A percentile compares a stretch with the other conserved stretches of the same genome.
Evolutionary conservation across 2,888 invertebrate species (phyloP).

Genomic region (Cephonodes hylas): DNA sequence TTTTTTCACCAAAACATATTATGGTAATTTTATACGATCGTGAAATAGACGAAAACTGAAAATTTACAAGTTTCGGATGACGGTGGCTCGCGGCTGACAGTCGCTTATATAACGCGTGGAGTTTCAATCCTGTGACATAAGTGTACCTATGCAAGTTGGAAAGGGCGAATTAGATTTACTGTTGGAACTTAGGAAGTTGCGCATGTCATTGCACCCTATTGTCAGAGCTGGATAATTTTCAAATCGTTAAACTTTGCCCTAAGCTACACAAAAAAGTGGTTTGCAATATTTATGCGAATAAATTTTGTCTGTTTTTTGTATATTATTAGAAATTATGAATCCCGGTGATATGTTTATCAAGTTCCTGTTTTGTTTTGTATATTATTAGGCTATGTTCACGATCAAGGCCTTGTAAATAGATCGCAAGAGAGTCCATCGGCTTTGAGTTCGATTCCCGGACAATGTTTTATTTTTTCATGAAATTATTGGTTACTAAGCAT

Average conservation of each 20-base stretch:
- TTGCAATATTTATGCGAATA: neutral
- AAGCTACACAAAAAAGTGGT: neutral
- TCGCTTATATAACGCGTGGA: neutral
- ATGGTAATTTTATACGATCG: slow-evolving; percentile 9
- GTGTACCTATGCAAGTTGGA: neutral
- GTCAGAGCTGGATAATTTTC: too few species aligned
- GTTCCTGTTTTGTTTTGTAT: neutral
- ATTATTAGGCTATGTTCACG: neutral
- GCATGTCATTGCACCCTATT: neutral
- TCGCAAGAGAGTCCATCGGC: neutral
- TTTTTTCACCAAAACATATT: neutral
- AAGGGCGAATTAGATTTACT: neutral
- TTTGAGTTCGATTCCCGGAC: neutral
- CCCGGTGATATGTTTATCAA: neutral
- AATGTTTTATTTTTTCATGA: too few species aligned
- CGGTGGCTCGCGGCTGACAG: neutral
- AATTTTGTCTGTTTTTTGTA: neutral
- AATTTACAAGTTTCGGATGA: neutral
- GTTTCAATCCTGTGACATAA: neutral
- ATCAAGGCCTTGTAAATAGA: neutral
- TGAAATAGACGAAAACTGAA: slow-evolving; percentile 8
- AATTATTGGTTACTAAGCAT: too few species aligned
- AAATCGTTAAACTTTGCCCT: neutral
- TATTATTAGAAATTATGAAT: neutral
- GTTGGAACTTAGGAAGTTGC: neutral